phyloP scores from a whole-genome alignment of 1,140 invertebrate species.

The Monochamus saltuarius region DNA sequence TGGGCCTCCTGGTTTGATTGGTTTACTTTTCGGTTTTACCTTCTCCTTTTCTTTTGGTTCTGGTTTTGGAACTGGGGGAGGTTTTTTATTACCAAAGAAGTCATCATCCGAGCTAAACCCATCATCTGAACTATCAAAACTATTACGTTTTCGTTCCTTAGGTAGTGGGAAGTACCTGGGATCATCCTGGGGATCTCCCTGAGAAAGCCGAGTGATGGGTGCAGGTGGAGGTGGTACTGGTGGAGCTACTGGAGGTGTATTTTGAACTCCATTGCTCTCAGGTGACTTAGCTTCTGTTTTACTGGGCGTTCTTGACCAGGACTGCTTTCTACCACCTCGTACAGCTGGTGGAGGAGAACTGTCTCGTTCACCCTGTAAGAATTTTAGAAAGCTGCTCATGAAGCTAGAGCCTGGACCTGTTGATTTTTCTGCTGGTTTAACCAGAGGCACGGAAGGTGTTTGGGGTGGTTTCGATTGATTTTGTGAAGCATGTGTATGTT shows the following conservation, averaged over 20 bases:
- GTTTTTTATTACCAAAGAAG: conserved; percentile 52
- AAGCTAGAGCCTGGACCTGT: conserved; percentile 72
- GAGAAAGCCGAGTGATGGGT: conserved; percentile 41
- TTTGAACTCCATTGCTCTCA: conserved; percentile 40
- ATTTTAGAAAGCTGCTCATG: conserved; percentile 82
- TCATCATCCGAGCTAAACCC: conserved; percentile 66
- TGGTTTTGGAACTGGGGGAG: neutral
- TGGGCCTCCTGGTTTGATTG: conserved; percentile 30
- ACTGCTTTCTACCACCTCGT: conserved; percentile 63
- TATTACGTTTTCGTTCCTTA: conserved; percentile 67
- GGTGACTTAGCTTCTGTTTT: conserved; percentile 24
- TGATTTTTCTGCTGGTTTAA: conserved; percentile 54
- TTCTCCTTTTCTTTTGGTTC: conserved; percentile 49
- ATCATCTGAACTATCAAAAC: conserved; percentile 68
- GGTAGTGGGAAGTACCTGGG: conserved; percentile 67
- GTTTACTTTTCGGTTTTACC: conserved; percentile 50
- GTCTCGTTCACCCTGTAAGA: conserved; percentile 78
- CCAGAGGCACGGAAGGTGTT: conserved; percentile 28
- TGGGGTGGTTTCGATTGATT: conserved; percentile 9
- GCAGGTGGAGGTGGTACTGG: conserved; percentile 8
- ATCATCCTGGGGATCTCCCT: conserved; percentile 61
- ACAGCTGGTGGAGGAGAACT: conserved; percentile 71
- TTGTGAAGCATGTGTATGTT: conserved; percentile 27
- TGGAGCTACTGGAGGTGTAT: neutral
- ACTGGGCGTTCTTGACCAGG: conserved; percentile 57